phyloP scores from a whole-genome alignment of 2,797 vertebrate species.

The Rhinichthys osculus region DNA sequence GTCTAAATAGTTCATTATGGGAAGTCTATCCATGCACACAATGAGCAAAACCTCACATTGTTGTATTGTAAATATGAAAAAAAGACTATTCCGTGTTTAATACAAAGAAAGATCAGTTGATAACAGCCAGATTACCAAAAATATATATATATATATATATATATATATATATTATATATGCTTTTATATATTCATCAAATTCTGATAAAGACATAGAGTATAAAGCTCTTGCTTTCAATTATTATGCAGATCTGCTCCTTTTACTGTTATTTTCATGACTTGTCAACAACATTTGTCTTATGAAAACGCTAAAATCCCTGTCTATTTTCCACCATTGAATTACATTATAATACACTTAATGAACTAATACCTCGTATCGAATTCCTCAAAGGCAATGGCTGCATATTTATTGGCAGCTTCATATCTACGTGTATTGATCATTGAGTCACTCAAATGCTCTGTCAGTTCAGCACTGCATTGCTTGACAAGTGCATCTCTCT shows the following conservation, averaged over 20 bases:
- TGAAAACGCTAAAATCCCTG: neutral
- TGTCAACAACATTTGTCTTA: neutral
- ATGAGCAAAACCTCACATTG: neutral
- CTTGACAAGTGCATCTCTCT: conserved; percentile 29
- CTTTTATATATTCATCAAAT: neutral
- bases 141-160: no score
- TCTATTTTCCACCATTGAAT: neutral
- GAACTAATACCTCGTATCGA: neutral
- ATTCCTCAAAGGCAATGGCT: conserved; percentile 16
- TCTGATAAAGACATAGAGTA: neutral
- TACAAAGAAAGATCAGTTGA: neutral
- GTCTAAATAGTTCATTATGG: neutral
- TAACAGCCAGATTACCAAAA: neutral
- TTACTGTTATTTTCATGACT: neutral
- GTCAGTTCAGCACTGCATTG: conserved; percentile 1
- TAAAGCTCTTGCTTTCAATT: neutral
- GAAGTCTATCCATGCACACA: neutral
- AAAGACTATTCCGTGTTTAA: neutral
- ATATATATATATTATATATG: no score
- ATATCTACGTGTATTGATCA: conserved; percentile 25
- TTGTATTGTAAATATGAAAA: neutral
- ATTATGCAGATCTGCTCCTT: neutral
- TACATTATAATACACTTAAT: conserved; percentile 22
- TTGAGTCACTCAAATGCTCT: conserved; percentile 21
- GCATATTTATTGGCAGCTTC: conserved; percentile 11